Evolutionary conservation across 2,888 invertebrate genomes (phyloP), one percentile per base, ranked within the genome.

Genomic region (Prosapia bicincta): DNA sequence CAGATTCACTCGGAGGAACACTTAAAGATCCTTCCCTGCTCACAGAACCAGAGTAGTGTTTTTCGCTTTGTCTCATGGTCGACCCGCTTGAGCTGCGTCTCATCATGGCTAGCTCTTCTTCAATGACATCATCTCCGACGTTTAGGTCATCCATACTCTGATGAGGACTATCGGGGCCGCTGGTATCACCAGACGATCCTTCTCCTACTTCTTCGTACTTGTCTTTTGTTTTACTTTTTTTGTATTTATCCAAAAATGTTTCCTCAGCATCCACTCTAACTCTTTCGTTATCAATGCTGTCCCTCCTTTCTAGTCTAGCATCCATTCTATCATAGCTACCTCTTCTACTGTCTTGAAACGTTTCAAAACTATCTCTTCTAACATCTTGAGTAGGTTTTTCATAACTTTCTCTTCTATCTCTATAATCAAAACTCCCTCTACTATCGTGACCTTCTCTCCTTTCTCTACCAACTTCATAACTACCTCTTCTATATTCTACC

Each of bases 131-230:
- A 77, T 90, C 90, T 67, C 90, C 89, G 76, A 91, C 91, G 78
- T 92, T 92, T 69, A 88, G 85, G 81, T 93, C 92, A 79, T 92
- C 92, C 77, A 91, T 91, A 81, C 93, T 93, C 79, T 90, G 87
- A 6, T 91, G 91, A 13, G 95, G 95, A 83, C 93, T 94, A 81
- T 96, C 95, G 0, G 96, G 96, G 0, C 96, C 96, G 9, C 95
- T 95, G 15, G 96, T 96, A 82, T 93, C 94, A 1, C 95, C 95
- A 0, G 95, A 95, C 10, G 94, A 93, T 43, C 88, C 90, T 32
- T 81, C 82, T 25, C 86, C 90, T 73, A 88, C 72, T 86, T 86
- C 71, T 76, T 68, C 77, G 24, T 80, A n/a, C 78, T 79, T 65
- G 75, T 78, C 78, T 81, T 81, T 43, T 24, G 23, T 13, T 71